Evolutionary conservation across 2,113 vertebrate genomes (phyloP).

Genomic region (Cranoglanis bouderius): DNA sequence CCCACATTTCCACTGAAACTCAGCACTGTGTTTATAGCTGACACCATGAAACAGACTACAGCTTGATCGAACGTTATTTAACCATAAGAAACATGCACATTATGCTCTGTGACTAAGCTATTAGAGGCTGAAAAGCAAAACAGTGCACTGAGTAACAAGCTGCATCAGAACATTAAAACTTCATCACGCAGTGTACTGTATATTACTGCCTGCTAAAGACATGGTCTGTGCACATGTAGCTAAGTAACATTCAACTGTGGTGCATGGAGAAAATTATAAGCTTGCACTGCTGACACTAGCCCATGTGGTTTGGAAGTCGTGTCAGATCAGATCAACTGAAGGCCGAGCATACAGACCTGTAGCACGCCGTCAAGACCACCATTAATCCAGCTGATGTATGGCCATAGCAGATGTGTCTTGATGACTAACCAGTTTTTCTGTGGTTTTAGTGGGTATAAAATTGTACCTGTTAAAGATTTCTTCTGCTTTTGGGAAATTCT

Average conservation of each 20-base stretch:
- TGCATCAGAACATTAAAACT: constrained; percentile 2
- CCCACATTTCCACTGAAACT: not conserved
- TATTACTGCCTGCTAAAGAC: constrained; percentile 28
- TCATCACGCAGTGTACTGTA: not conserved
- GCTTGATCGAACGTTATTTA: not conserved
- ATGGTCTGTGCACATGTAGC: constrained; percentile 3
- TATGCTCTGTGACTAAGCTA: not conserved
- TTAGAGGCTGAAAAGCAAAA: constrained; percentile 19
- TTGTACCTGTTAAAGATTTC: constrained; percentile 9
- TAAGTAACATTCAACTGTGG: constrained; percentile 14
- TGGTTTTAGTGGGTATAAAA: constrained; percentile 21
- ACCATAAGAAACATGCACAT: not conserved
- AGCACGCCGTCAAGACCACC: constrained; percentile 10
- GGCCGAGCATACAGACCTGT: constrained; percentile 25
- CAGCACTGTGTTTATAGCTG: not conserved
- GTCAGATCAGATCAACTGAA: constrained; percentile 22
- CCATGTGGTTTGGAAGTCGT: constrained; percentile 20
- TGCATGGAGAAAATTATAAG: constrained; percentile 23
- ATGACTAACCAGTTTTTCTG: constrained; percentile 36
- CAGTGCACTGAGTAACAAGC: constrained; percentile 3
- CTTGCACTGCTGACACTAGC: constrained; percentile 29
- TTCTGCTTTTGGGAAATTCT: constrained; percentile 22
- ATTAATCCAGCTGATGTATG: constrained; percentile 22
- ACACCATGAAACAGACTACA: not conserved
- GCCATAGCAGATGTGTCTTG: not conserved